phyloP scores from a whole-genome alignment of 1,140 invertebrate genomes.

The Apis florea region DNA sequence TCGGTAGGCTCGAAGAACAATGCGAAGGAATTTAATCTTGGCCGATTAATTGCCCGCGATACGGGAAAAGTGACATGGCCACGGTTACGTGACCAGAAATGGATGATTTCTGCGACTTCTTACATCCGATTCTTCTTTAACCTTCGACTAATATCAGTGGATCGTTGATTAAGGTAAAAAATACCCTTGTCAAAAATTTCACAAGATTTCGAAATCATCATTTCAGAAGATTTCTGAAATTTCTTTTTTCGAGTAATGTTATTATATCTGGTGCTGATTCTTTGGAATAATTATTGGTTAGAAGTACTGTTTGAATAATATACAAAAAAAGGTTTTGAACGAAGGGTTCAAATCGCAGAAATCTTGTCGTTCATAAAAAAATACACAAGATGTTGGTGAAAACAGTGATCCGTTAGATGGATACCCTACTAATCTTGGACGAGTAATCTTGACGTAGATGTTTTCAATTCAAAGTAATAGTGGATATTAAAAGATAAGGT shows the following conservation, averaged over 20 bases:
- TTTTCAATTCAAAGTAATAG: constrained; percentile 3
- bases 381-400: neutral
- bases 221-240: too few relatives aligned
- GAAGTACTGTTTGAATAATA: too few relatives aligned
- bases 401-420: constrained; percentile 9
- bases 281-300: too few relatives aligned
- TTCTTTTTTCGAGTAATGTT: too few relatives aligned
- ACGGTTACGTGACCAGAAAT: constrained; percentile 5
- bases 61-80: constrained; percentile 32
- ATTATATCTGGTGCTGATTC: too few relatives aligned
- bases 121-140: too few relatives aligned
- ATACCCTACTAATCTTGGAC: neutral
- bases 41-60: constrained; percentile 34
- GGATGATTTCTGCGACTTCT: neutral
- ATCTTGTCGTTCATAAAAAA: neutral
- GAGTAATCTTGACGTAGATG: neutral
- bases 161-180: too few relatives aligned
- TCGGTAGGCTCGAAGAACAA: constrained; percentile 31
- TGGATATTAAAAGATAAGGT: constrained; percentile 1
- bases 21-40: constrained; percentile 35
- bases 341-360: neutral
- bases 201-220: too few relatives aligned
- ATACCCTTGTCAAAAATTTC: too few relatives aligned
- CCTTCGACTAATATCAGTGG: too few relatives aligned
- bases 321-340: neutral